Evolutionary conservation across 1,140 invertebrate species (phyloP).

Genomic region (Eumeta japonica): DNA sequence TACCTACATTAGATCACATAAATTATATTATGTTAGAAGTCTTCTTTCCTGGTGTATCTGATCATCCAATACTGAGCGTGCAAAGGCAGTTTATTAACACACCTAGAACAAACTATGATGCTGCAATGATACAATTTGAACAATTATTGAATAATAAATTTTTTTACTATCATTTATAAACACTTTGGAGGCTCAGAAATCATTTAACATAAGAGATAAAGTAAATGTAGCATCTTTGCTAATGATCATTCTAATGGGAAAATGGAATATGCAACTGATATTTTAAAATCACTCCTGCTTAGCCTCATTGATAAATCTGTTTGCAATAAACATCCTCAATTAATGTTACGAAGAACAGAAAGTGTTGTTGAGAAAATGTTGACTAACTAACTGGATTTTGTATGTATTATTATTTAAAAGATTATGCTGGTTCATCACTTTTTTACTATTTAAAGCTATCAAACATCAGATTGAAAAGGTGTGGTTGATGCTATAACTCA

Average conservation of each 20-base stretch:
- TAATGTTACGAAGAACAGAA: slow-evolving; percentile 92
- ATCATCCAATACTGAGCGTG: slow-evolving; percentile 88
- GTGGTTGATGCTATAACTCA: slow-evolving; percentile 94
- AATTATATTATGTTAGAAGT: slow-evolving; percentile 99
- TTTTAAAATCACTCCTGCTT: slow-evolving; percentile 81
- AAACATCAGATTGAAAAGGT: slow-evolving; percentile 99
- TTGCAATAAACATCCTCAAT: slow-evolving; percentile 84
- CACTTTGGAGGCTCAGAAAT: slow-evolving; percentile 86
- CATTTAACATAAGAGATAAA: slow-evolving; percentile 90
- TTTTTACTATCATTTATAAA: slow-evolving; percentile 92
- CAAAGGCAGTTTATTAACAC: slow-evolving; percentile 75
- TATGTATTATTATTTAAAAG: slow-evolving; percentile 94
- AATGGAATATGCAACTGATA: slow-evolving; percentile 95
- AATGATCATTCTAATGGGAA: slow-evolving; percentile 90
- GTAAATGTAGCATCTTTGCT: slow-evolving; percentile 91
- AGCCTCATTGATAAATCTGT: slow-evolving; percentile 89
- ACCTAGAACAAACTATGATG: slow-evolving; percentile 84
- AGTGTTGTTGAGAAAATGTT: slow-evolving; percentile 99
- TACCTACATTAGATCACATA: slow-evolving; percentile 92
- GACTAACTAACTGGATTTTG: slow-evolving; percentile 97
- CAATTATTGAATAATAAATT: slow-evolving; percentile 89
- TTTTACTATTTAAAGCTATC: slow-evolving; percentile 97
- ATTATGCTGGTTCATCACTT: slow-evolving; percentile 90
- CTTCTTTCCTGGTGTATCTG: slow-evolving; percentile 92
- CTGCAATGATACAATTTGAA: slow-evolving; percentile 93